Base-by-base conservation (phyloP, 2,797 vertebrate species). In the Danio jaintianensis region DNA sequence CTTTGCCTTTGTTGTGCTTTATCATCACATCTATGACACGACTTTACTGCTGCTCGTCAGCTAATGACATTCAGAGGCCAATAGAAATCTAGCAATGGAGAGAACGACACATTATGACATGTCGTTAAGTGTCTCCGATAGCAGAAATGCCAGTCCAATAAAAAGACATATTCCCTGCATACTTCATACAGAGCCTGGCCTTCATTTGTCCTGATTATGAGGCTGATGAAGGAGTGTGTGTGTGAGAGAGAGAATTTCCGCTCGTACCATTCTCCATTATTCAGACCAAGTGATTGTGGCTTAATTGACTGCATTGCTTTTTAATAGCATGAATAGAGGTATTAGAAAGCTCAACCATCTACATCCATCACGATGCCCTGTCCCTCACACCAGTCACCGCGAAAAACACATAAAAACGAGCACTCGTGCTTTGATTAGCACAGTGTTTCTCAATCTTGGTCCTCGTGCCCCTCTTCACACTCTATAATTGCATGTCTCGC, bases 231-330 rank as follows among this genome's bases (percentile, higher is more conserved):
- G 87, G 84, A 86, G 85, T 29, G 29, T 29, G 29, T 29, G 29
- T 29, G 29, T 1, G 29, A 90, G 88, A 22, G 88, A 80, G 87
- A 90, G 89, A 7, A 87, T 84, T 85, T 87, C 89, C 87, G 88
- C 91, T 93, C 90, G 90, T 86, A 85, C 84, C 88, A 84, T 69
- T 84, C 64, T 84, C 77, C 67, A 86, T 89, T 84, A 80, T 75
- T 86, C 80, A 84, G 72, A 42, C 89, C 79, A 76, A 91, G 86
- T 88, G 84, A 92, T 91, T 88, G 85, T 80, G 85, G 87, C 92
- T 92, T 91, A 92, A 93, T 92, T 86, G 80, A 91, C 85, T 59
- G 86, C 88, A 91, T 90, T 91, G 90, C 87, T 90, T 90, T 91
- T 93, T 91, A 93, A 93, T 90, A 87, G 83, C 75, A 79, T 69